These are phyloP conservation scores for Peromyscus aztecus DNA, from an alignment of 2,797 vertebrate genomes.

Conservation along the genomic window DNA sequence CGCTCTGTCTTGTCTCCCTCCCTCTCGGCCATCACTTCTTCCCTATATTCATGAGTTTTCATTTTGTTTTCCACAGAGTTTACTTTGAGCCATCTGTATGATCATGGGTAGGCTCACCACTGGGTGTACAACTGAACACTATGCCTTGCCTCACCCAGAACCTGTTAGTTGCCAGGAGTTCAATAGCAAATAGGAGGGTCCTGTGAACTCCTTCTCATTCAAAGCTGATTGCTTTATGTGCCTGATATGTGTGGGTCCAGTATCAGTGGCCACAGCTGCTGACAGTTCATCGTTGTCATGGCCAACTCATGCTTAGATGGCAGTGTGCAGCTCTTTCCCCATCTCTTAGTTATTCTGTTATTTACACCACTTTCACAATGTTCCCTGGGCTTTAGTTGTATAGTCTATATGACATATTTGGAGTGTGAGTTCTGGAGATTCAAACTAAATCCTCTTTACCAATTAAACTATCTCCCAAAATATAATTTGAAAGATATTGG, in stretches of 20 bases:
- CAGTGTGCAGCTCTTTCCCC: not conserved
- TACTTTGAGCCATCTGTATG: not conserved
- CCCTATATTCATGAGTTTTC: not conserved
- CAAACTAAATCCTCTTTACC: not conserved
- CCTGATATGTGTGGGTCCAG: not conserved
- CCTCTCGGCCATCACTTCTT: no score
- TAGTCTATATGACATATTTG: not conserved
- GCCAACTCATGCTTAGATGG: not conserved
- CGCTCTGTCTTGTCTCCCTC: not conserved
- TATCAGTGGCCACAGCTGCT: not conserved
- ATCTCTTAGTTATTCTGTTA: not conserved
- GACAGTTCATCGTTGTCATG: not conserved
- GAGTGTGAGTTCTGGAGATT: not conserved
- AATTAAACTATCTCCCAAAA: no score
- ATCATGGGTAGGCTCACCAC: not conserved
- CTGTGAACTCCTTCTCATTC: not conserved
- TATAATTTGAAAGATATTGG: slow-evolving; percentile 7
- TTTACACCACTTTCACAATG: not conserved
- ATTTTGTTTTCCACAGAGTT: not conserved
- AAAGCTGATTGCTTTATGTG: not conserved
- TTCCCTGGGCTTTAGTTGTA: no score
- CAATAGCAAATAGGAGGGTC: not conserved
- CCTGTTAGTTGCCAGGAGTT: not conserved
- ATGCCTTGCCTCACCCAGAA: no score
- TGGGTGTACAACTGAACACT: not conserved